A percentile compares a stretch with the other conserved stretches of the same genome.
phyloP scores from a whole-genome alignment of 2,797 vertebrate species.

The Pseudomugil tenellus region DNA sequence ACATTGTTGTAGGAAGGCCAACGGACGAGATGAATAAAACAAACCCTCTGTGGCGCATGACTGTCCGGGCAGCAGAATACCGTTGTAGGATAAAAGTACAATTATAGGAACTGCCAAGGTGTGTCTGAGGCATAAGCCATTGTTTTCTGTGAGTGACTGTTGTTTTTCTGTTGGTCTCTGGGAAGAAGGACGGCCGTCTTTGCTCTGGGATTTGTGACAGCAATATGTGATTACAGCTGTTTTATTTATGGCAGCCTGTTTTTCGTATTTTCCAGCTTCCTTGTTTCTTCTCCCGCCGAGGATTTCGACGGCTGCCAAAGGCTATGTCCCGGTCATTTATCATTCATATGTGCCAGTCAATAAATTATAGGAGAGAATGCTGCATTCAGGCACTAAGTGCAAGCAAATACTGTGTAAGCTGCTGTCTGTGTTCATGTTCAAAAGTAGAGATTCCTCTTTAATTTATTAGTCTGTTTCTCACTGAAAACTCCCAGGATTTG shows the following conservation, averaged over 20 bases:
- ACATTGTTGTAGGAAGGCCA: not conserved
- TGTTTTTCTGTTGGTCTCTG: slow-evolving; percentile 47
- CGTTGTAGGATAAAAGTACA: slow-evolving; percentile 50
- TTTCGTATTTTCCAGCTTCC: slow-evolving; percentile 57
- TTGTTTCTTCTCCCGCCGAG: slow-evolving; percentile 49
- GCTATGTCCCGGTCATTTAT: slow-evolving; percentile 68
- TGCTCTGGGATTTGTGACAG: slow-evolving; percentile 70
- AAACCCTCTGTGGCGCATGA: slow-evolving; percentile 34
- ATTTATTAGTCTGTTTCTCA: slow-evolving; percentile 63
- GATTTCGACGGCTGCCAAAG: slow-evolving; percentile 54
- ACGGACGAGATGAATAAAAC: slow-evolving; percentile 43
- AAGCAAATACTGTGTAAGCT: slow-evolving; percentile 67
- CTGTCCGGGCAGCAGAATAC: slow-evolving; percentile 26
- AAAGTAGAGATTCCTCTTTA: slow-evolving; percentile 61
- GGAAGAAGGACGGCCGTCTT: slow-evolving; percentile 51
- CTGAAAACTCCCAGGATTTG: slow-evolving; percentile 31
- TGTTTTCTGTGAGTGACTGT: slow-evolving; percentile 34
- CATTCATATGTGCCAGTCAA: slow-evolving; percentile 76
- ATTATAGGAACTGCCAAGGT: slow-evolving; percentile 61
- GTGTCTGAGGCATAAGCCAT: slow-evolving; percentile 56
- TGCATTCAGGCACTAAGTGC: slow-evolving; percentile 75
- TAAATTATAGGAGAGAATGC: slow-evolving; percentile 79
- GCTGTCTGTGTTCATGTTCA: slow-evolving; percentile 55
- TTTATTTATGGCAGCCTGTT: slow-evolving; percentile 64
- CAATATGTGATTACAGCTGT: slow-evolving; percentile 63